Evolutionary conservation across 2,797 vertebrate genomes (phyloP).

Genomic region (Yasuhikotakia modesta): DNA sequence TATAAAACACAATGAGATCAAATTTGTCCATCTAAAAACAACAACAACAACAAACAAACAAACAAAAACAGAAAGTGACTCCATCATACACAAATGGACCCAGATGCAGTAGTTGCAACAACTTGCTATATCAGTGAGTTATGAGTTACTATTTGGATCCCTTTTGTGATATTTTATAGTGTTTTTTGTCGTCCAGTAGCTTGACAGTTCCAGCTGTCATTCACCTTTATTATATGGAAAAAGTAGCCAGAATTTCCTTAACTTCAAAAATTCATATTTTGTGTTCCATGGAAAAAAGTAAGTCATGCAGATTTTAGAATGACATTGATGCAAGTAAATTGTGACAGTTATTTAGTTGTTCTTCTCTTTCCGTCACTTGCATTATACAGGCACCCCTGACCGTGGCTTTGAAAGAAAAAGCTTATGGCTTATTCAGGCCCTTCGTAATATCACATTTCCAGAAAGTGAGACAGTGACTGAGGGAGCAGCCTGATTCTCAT

Average conservation of each 20-base stretch:
- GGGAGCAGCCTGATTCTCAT: slow-evolving; percentile 54
- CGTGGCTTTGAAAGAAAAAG: slow-evolving; percentile 21
- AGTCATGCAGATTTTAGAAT: neutral
- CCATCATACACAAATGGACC: too few species aligned
- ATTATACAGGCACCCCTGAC: neutral
- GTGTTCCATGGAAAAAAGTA: slow-evolving; percentile 1
- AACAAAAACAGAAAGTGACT: too few species aligned
- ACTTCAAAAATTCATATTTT: slow-evolving; percentile 1
- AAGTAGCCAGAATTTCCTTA: neutral
- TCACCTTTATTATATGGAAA: neutral
- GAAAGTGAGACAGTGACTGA: slow-evolving; percentile 49
- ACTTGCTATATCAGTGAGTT: neutral
- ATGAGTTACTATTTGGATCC: neutral
- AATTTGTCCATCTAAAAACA: too few species aligned
- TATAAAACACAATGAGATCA: too few species aligned
- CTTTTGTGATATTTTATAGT: slow-evolving; percentile 11
- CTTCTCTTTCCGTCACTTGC: slow-evolving; percentile 2
- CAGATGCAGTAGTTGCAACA: too few species aligned
- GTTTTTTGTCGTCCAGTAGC: neutral
- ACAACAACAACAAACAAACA: too few species aligned
- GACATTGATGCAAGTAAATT: neutral
- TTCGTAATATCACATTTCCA: slow-evolving; percentile 48
- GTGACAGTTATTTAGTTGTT: slow-evolving; percentile 46
- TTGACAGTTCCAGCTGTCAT: neutral
- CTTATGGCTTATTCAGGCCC: slow-evolving; percentile 53